These are phyloP conservation scores for Diloba caeruleocephala DNA, from an alignment of 2,888 invertebrate genomes.

Conservation along the genomic window DNA sequence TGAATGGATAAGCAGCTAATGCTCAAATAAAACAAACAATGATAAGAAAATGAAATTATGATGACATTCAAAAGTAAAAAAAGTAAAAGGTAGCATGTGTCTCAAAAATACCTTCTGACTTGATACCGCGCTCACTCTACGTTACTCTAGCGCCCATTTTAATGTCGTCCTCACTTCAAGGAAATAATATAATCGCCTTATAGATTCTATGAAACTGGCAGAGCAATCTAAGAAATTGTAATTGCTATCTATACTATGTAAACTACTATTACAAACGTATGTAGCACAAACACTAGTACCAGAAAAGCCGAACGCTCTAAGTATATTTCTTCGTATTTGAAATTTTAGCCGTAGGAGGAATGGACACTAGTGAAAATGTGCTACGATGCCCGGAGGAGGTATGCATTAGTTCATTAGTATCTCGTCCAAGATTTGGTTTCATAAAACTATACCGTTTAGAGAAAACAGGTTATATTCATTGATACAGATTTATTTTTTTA, in stretches of 20 bases:
- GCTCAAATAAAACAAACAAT: too few relatives aligned
- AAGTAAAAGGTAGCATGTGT: too few relatives aligned
- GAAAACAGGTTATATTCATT: neutral
- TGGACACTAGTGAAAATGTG: slow-evolving; percentile 2
- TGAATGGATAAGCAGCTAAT: too few relatives aligned
- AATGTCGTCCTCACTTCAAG: neutral
- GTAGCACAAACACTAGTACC: neutral
- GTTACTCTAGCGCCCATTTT: neutral
- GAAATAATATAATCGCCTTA: neutral
- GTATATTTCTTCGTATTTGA: slow-evolving; percentile 1
- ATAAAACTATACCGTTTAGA: slow-evolving; percentile 5
- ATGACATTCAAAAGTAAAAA: too few relatives aligned
- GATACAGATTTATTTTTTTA: slow-evolving; percentile 5
- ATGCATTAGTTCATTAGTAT: slow-evolving; percentile 29
- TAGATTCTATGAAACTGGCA: neutral
- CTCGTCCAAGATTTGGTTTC: slow-evolving; percentile 4
- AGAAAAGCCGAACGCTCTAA: neutral
- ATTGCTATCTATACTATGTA: slow-evolving; percentile 1
- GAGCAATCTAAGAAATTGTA: slow-evolving; percentile 3
- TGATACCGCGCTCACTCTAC: neutral
- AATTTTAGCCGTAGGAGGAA: slow-evolving; percentile 1
- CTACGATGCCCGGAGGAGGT: slow-evolving; percentile 2
- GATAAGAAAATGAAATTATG: too few relatives aligned
- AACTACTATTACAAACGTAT: neutral
- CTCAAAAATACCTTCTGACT: neutral